These are phyloP conservation scores for Eretmochelys imbricata DNA, from an alignment of 2,113 vertebrate genomes.

Conservation along the genomic window DNA sequence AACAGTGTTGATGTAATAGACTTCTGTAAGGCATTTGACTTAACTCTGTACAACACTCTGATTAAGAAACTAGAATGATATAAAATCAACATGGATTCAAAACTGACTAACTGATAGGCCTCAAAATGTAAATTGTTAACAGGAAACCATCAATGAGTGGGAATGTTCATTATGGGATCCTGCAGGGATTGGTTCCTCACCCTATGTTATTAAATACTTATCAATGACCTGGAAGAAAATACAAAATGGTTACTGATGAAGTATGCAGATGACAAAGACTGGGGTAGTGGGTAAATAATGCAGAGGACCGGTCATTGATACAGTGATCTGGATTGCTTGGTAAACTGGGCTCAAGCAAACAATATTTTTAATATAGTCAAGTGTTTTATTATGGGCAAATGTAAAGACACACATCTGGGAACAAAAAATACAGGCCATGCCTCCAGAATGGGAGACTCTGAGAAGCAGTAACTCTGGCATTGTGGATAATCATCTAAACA, in stretches of 20 bases:
- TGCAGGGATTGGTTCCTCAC: background rate
- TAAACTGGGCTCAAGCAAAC: background rate
- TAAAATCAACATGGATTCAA: background rate
- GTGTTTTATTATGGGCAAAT: background rate
- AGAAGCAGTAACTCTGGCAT: background rate
- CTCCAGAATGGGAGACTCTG: background rate
- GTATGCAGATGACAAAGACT: background rate
- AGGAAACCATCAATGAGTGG: background rate
- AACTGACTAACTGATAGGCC: background rate
- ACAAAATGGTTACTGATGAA: background rate
- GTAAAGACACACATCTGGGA: background rate
- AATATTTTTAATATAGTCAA: background rate
- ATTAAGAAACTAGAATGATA: background rate
- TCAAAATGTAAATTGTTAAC: background rate
- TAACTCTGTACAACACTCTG: background rate
- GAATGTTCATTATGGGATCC: background rate
- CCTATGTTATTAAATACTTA: background rate
- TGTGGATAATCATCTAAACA: conserved; percentile 3
- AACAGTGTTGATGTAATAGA: background rate
- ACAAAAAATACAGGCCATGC: background rate
- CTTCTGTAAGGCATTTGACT: background rate
- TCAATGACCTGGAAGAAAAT: conserved; percentile 1
- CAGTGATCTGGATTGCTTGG: background rate
- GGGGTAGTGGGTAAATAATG: background rate
- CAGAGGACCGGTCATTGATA: background rate